Base-by-base conservation (phyloP, 2,113 vertebrate species). In the Tragelaphus scriptus region DNA sequence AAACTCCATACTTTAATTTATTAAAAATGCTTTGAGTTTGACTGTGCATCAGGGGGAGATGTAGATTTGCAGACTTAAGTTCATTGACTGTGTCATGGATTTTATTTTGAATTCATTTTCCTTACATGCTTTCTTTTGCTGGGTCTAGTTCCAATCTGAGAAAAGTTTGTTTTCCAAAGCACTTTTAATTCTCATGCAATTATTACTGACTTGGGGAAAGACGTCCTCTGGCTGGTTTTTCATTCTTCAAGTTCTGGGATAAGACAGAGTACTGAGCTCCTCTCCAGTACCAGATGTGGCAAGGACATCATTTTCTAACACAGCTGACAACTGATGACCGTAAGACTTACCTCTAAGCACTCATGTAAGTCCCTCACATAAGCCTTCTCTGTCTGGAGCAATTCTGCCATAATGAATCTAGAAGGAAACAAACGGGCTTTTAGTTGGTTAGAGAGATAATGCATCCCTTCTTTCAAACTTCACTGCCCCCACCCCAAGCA, bases 391-490 rank as follows among this genome's bases (percentile, higher is more conserved):
- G 99, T 99, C 98, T 99, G 99, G 84, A 99, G 99, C 49, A 99
- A 98, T 97, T 99, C 99, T 53, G 99, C 99, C 99, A 99, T 99
- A 95, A 99, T 99, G 98, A 99, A 99, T 98, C 99, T 99, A 97
- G 77, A 97, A 80, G 36, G 90, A 87, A 97, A 75, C 47, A 94
- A 30, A 59, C 0, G 36, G 17, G 25, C 56, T 93, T 98, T 98
- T 25, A 97, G 61, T 53, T 59, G 36, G 32, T 97, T 79, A 47
- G 2, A 79, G n/a, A 59, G 3, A 10, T 4, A 84, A 58, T 30
- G 10, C 40, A 12, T 61, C 21, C 25, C 25, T 84, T 91, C 36
- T 63, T 94, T 81, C 79, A 96, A 75, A 85, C 21, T 36, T 71
- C 2, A 40, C 23, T 55, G 71, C 14, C 40, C 51, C 51, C 0